Evolutionary conservation across 2,113 vertebrate genomes (phyloP), one percentile per base, ranked within the genome.

Genomic region (Corydoras maculifer): DNA sequence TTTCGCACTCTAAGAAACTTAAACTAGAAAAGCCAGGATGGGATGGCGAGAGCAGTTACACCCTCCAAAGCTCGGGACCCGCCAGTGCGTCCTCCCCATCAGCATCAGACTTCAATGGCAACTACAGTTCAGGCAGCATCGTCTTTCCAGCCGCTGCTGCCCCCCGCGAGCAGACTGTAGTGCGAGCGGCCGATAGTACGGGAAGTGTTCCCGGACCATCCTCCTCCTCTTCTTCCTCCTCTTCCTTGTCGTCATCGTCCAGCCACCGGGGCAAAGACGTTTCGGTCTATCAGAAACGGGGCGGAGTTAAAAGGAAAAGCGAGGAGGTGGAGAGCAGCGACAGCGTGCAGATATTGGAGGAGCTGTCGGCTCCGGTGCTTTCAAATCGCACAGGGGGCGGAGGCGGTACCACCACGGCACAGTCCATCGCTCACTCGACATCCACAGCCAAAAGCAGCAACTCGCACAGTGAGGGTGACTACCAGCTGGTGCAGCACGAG

Each of bases 271-370:
- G 84, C 75, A 94, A 89, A 85, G 93, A 94, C 78, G 89, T 43
- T 43, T 43, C 35, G 35, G 35, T 91, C 0, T 93, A 94, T 86
- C 92, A 92, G 88, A 95, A 96, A 90, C 94, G 92, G 90, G 92
- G 93, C 88, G 93, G 94, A 78, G 79, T 95, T 90, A 99, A 99
- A 91, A 89, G 96, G 84, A 98, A 98, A 85, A 98, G 95, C 84
- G 95, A 98, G 82, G 96, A 99, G 87, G 94, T 94, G 0, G 96
- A 98, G 85, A 98, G 94, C 91, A 97, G 95, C 81, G 94, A 96
- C 89, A 99, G 96, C 2, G 96, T 99, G 78, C 96, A 98, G 86
- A 98, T 99, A 64, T 91, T 99, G 79, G 96, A 98, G 90, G 96
- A 99, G 90, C 94, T 95, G 70, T 96, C 96, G 61, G 96, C 96